Conservation (phyloP, 2,113 vertebrate genomes). For the Oncorhynchus mykiss region DNA sequence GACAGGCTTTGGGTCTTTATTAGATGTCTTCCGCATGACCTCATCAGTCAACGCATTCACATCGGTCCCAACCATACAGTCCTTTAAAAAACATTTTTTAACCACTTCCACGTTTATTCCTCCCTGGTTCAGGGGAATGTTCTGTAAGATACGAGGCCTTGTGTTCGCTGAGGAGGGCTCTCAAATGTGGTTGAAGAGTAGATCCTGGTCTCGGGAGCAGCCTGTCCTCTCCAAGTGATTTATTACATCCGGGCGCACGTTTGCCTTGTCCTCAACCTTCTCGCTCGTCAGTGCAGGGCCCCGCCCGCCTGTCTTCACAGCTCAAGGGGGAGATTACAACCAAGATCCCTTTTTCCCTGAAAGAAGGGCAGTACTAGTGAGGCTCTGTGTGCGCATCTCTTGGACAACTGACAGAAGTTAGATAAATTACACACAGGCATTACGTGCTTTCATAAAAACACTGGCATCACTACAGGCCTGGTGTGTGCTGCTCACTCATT, state of each 20-base stretch:
- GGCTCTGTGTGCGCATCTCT: conserved; percentile 19
- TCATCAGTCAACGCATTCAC: conserved; percentile 58
- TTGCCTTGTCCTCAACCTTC: conserved; percentile 5
- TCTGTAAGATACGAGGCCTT: conserved; percentile 4
- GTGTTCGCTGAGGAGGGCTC: neutral
- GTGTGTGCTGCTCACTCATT: neutral
- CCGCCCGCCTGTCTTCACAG: conserved; percentile 39
- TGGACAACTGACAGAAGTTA: conserved; percentile 10
- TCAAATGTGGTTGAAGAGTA: conserved; percentile 64
- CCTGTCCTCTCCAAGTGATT: conserved; percentile 53
- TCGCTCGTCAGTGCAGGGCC: conserved; percentile 38
- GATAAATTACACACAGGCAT: conserved; percentile 30
- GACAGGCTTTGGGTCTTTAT: conserved; percentile 49
- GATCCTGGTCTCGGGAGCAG: conserved; percentile 56
- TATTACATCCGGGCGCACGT: conserved; percentile 42
- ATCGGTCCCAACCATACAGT: conserved; percentile 50
- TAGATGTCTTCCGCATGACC: conserved; percentile 57
- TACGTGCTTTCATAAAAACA: neutral
- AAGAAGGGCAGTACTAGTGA: conserved; percentile 16
- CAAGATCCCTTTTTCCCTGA: conserved; percentile 19
- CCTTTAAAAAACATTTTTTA: too few species aligned
- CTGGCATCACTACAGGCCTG: neutral
- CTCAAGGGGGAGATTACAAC: conserved; percentile 45
- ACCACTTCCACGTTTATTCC: conserved; percentile 35
- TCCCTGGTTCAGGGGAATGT: conserved; percentile 30